Percentiles rank a stretch among this genome's conserved stretches.
phyloP scores from a whole-genome alignment of 2,113 vertebrate species.

The Cnemophilus loriae region DNA sequence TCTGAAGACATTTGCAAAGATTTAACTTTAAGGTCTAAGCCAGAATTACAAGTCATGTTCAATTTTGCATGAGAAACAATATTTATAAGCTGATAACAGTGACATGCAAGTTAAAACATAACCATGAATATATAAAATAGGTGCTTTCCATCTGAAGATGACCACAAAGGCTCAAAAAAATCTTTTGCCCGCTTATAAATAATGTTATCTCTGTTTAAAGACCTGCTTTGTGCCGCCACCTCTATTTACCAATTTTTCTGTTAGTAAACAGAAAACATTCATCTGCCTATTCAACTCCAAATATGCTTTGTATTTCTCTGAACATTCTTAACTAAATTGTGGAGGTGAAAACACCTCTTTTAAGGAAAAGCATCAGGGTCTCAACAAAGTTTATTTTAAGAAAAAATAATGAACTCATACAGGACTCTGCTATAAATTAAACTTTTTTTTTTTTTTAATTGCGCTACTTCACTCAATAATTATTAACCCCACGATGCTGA shows the following conservation, averaged over 20 bases:
- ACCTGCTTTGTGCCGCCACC: not conserved
- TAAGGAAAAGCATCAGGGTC: not conserved
- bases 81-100: not conserved
- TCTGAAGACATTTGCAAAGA: not conserved
- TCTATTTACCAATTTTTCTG: not conserved
- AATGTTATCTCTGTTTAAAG: not conserved
- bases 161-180: not conserved
- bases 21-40: not conserved
- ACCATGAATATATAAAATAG: not conserved
- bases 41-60: not conserved
- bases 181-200: not conserved
- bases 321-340: not conserved
- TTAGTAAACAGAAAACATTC: not conserved
- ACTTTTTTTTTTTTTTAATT: not conserved
- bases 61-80: not conserved
- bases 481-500: not conserved
- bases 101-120: not conserved
- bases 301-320: not conserved
- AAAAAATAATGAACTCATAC: not conserved
- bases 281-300: not conserved
- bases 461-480: not conserved
- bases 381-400: not conserved
- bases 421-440: not conserved
- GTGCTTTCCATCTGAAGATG: not conserved
- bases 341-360: not conserved